Percentiles rank a stretch among this genome's conserved stretches.
These are phyloP conservation scores for Chaetorhynchus papuensis DNA, from an alignment of 2,113 vertebrate species.

Conservation along the genomic window DNA sequence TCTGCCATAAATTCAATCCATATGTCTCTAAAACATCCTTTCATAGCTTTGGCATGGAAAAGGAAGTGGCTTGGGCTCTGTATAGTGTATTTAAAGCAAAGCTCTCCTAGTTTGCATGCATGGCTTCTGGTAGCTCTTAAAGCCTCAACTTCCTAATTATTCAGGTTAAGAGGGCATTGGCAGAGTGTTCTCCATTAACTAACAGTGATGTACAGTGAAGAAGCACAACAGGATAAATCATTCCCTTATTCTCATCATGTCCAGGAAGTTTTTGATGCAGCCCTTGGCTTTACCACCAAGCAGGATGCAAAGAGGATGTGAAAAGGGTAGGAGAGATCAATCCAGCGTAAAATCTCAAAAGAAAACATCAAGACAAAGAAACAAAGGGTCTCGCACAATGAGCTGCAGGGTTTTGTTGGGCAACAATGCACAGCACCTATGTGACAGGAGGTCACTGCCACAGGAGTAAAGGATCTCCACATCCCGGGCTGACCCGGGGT, in stretches of 20 bases:
- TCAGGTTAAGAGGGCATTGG: slow-evolving; percentile 36
- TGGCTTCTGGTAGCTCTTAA: not conserved
- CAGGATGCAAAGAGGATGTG: slow-evolving; percentile 27
- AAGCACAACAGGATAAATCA: not conserved
- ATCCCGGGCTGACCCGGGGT: not conserved
- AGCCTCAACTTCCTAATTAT: slow-evolving; percentile 44
- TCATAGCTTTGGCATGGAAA: slow-evolving; percentile 23
- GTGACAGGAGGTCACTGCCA: not conserved
- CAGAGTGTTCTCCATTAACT: slow-evolving; percentile 19
- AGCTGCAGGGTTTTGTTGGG: not conserved
- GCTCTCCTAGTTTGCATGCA: not conserved
- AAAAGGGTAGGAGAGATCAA: not conserved
- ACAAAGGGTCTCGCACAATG: not conserved
- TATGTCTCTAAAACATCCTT: slow-evolving; percentile 58
- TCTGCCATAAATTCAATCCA: slow-evolving; percentile 62
- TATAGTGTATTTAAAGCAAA: not conserved
- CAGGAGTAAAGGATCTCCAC: not conserved
- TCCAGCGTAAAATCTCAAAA: not conserved
- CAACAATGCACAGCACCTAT: not conserved
- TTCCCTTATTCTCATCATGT: slow-evolving; percentile 5
- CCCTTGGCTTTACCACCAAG: not conserved
- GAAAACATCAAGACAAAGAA: slow-evolving; percentile 8
- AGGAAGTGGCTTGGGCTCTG: slow-evolving; percentile 1
- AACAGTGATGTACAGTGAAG: slow-evolving; percentile 27
- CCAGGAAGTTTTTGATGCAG: slow-evolving; percentile 56